Conservation (phyloP, 2,113 vertebrate species). For the Caracal caracal region DNA sequence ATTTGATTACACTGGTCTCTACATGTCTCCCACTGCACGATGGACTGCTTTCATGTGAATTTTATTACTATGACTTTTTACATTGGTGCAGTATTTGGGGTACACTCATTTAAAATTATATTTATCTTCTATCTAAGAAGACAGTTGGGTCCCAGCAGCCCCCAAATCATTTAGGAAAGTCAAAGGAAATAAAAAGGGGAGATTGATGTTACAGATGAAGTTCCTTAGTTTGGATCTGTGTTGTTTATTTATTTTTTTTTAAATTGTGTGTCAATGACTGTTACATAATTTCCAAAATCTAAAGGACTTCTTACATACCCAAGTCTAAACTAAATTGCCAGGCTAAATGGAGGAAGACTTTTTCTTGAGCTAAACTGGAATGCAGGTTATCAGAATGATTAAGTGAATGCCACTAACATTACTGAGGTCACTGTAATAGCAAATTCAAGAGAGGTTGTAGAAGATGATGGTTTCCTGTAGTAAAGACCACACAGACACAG, state of each 20-base stretch:
- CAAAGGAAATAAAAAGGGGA: background rate
- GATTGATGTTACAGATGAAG: background rate
- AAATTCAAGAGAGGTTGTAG: background rate
- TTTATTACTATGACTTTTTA: background rate
- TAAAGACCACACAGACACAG: background rate
- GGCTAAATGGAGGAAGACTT: background rate
- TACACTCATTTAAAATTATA: background rate
- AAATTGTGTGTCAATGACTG: background rate
- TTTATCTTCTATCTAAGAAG: background rate
- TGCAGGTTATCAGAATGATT: background rate
- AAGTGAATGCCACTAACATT: background rate
- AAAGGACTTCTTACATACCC: background rate
- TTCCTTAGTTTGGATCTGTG: background rate
- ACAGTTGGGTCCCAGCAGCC: background rate
- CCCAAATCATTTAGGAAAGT: background rate
- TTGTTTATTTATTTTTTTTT: background rate
- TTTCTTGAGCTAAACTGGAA: slow-evolving; percentile 19
- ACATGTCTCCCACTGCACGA: background rate
- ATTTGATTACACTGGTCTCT: background rate
- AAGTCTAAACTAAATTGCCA: background rate
- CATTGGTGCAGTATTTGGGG: background rate
- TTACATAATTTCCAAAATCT: background rate
- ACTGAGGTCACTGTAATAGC: background rate
- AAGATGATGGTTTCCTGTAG: background rate
- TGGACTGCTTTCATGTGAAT: background rate